phyloP scores from a whole-genome alignment of 2,113 vertebrate genomes.

The Fulmarus glacialis region DNA sequence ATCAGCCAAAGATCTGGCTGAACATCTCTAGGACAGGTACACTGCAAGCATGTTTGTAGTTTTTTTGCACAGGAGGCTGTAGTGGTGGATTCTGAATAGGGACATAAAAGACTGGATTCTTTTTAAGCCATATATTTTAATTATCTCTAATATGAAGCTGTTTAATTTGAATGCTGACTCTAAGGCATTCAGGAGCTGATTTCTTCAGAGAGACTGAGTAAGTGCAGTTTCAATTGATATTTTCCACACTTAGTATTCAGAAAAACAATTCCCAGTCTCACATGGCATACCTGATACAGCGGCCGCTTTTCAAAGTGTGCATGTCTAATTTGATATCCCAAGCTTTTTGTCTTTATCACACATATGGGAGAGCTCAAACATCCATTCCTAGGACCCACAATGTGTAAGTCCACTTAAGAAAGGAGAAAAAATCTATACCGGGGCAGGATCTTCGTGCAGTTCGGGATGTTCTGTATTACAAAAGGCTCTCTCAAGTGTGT shows the following conservation, averaged over 20 bases:
- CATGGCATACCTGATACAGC: not conserved
- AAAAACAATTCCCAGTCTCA: constrained; percentile 34
- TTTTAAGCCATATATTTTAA: not conserved
- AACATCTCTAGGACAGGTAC: not conserved
- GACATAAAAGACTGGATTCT: not conserved
- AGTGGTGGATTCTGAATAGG: not conserved
- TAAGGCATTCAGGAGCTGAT: not conserved
- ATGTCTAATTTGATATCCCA: not conserved
- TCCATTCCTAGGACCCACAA: not conserved
- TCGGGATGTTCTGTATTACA: not conserved
- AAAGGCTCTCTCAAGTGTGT: constrained; percentile 1
- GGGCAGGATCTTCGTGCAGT: not conserved
- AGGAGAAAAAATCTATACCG: not conserved
- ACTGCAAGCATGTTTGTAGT: not conserved
- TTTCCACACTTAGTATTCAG: constrained; percentile 18
- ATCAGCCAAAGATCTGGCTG: not conserved
- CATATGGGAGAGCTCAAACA: not conserved
- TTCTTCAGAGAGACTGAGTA: not conserved
- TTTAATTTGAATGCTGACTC: not conserved
- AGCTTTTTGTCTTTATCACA: not conserved
- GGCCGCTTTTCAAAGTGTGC: not conserved
- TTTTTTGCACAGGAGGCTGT: not conserved
- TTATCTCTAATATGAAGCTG: not conserved
- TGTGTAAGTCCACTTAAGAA: not conserved
- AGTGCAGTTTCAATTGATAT: constrained; percentile 2